phyloP scores from a whole-genome alignment of 2,797 vertebrate species.

The Enteromius anoplus region DNA sequence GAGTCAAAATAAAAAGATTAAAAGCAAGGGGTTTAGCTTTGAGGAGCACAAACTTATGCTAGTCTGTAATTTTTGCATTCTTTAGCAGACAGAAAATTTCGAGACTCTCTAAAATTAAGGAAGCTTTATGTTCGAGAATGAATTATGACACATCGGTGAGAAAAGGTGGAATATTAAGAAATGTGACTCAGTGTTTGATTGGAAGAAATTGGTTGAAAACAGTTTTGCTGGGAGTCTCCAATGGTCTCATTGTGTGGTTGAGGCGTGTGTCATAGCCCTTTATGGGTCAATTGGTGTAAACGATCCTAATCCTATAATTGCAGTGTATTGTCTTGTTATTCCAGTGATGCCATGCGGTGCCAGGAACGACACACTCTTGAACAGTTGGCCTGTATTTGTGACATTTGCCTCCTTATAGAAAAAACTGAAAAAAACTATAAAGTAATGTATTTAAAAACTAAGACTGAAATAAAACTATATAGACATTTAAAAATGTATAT shows the following conservation, averaged over 20 bases:
- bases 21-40: slow-evolving; percentile 26
- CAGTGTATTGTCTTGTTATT: slow-evolving; percentile 42
- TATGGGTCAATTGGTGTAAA: slow-evolving; percentile 33
- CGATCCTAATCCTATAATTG: slow-evolving; percentile 51
- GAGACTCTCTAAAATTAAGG: not conserved
- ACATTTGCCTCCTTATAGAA: not conserved
- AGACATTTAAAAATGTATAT: not conserved
- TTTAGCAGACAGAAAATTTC: not conserved
- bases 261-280: not conserved
- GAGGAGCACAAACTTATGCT: not conserved
- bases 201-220: not conserved
- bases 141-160: slow-evolving; percentile 1
- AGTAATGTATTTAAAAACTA: not conserved
- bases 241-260: slow-evolving; percentile 6
- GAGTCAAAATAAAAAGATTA: slow-evolving; percentile 55
- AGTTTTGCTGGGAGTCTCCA: not conserved
- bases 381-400: slow-evolving; percentile 5
- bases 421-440: not conserved
- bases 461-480: not conserved
- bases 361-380: slow-evolving; percentile 37
- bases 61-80: slow-evolving; percentile 47
- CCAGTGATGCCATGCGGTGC: slow-evolving; percentile 26
- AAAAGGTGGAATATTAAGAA: not conserved
- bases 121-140: not conserved
- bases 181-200: not conserved